Base-by-base conservation (phyloP, 2,888 invertebrate genomes). In the Phasia obesa region DNA sequence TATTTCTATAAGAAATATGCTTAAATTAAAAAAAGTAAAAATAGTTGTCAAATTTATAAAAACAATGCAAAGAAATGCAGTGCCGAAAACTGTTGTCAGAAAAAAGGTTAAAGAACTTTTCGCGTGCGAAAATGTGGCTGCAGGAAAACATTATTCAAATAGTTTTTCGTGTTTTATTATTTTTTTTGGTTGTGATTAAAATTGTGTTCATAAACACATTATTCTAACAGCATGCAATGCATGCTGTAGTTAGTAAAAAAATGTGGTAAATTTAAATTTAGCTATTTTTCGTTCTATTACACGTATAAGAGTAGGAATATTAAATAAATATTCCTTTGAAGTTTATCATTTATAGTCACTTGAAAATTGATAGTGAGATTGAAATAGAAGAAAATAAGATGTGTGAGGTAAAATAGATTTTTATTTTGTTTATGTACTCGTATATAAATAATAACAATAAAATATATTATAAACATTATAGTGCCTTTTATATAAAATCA, bases 41-140 rank as follows among this genome's bases (percentile, higher is more conserved):
- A 60, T 53, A 60, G 19, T 60, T 67, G 27, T 51, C 57, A 51
- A n/a, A n/a, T n/a, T n/a, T n/a, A n/a, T 49, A 13, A 49, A 47
- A 23, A 44, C 35, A 11, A 53, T 44, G 2, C 11, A 49, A 65
- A 57, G 9, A 9, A 49, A 77, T 47, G 27, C 64, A 67, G 77
- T 60, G 73, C 57, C 64, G 69, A 57, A 47, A 77, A 77, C 77
- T 77, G 38, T 69, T 17, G 73, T 38, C 53, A 51, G 62, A 47
- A 35, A 35, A 35, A 35, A 35, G 35, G 35, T 35, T 35, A 35
- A 47, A 42, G 42, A 35, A 55, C 19, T 77, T 67, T 62, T 77
- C 62, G 73, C 81, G 62, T 81, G 81, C 73, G 73, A 81, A 81
- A 69, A 70, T 70, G 27, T 64, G 67, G 31, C 59, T 31, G 42